Base-by-base conservation (phyloP, 2,113 vertebrate genomes). In the Anhinga rufa region DNA sequence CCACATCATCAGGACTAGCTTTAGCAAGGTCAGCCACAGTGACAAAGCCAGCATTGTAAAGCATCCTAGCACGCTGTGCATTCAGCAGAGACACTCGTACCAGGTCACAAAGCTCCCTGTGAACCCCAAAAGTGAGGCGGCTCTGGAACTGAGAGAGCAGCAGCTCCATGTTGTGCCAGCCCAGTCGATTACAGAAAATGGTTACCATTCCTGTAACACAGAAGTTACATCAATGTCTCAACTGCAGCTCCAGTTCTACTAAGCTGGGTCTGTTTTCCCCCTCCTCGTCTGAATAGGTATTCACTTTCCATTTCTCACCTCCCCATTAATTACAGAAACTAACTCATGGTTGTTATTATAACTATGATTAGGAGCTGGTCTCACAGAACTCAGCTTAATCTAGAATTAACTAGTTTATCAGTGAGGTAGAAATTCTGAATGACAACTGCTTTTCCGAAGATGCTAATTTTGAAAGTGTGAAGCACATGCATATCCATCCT, bases 81-180 rank as follows among this genome's bases (percentile, higher is more conserved):
- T 99, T 99, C 75, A 99, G 98, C 79, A 99, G 97, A 48, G 99
- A 99, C 78, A 99, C 97, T 49, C 99, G 98, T 40, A 99, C 98
- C 82, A 99, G 98, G 96, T 99, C 99, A 31, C 99, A 99, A n/a
- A 99, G 98, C 92, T 99, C 99, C 84, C 99, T 98, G 51, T 99
- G 99, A 77, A 99, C 98, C 32, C 99, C 99, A 61, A 99, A 99
- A 24, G 98, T 99, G 78, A 99, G 98, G 34, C 99, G 98, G 90
- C 99, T 99, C 98, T 99, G 99, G 97, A 99, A 99, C 96, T 99
- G 99, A 17, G 99, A 99, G 36, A 99, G 97, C n/a, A 99, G 95
- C n/a, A 99, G 95, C 91, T 99, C 99, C 98, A 99, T 98, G 97
- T 99, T 99, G 98, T 99, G 98, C 99, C 99, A 99, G 52, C 99